These are phyloP conservation scores for Sternotherus odoratus DNA, from an alignment of 2,797 vertebrate species.

Conservation along the genomic window DNA sequence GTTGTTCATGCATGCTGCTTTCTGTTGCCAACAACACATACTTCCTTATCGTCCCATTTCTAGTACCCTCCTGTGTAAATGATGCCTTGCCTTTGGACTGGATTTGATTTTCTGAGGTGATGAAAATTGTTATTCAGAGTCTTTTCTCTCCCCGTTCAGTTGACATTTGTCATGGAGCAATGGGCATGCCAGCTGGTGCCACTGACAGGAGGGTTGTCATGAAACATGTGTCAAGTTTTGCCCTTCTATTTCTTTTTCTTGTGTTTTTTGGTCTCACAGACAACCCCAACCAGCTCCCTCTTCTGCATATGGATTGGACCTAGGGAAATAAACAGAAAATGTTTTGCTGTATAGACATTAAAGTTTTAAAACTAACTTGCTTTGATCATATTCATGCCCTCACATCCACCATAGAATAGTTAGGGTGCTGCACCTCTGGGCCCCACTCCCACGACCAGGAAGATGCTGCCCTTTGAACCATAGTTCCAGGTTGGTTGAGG, in stretches of 20 bases:
- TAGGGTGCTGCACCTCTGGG: rapidly evolving
- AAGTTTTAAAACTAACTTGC: rapidly evolving
- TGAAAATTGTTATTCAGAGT: not conserved
- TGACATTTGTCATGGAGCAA: rapidly evolving
- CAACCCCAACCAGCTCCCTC: not conserved
- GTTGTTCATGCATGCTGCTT: not conserved
- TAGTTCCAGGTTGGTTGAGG: rapidly evolving
- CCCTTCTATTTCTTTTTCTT: not conserved
- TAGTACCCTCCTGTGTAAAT: not conserved
- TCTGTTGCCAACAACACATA: not conserved
- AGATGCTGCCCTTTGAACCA: rapidly evolving
- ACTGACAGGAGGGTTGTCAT: rapidly evolving
- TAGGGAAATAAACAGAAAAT: rapidly evolving
- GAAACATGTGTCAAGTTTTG: not conserved
- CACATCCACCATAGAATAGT: rapidly evolving
- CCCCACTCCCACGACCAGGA: not conserved
- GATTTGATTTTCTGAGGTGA: not conserved
- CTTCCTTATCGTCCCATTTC: not conserved
- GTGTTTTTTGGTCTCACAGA: not conserved
- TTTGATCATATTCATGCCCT: rapidly evolving
- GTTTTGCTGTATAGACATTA: not conserved
- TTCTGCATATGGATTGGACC: rapidly evolving
- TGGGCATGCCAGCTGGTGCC: not conserved
- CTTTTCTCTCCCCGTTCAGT: not conserved
- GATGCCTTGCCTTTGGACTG: not conserved